These are phyloP conservation scores for Liasis olivaceus DNA, from an alignment of 2,797 vertebrate species.

Conservation along the genomic window DNA sequence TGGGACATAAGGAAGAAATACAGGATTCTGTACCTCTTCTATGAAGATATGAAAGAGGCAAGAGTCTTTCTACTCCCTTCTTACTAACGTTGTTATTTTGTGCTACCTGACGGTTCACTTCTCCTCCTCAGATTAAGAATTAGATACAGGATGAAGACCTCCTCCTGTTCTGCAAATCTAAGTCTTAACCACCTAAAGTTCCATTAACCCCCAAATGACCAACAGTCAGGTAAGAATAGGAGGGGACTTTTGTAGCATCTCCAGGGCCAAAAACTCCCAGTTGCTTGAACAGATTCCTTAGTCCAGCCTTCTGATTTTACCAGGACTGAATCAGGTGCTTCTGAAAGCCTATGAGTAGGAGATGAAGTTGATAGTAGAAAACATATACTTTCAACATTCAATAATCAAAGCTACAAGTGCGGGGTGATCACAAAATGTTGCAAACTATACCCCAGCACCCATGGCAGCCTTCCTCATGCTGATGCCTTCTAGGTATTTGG, in stretches of 20 bases:
- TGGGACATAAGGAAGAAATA: slow-evolving; percentile 56
- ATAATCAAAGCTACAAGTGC: not conserved
- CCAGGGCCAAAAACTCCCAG: not conserved
- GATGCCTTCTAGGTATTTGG: not conserved
- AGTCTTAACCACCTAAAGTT: not conserved
- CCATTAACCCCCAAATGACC: not conserved
- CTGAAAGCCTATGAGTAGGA: not conserved
- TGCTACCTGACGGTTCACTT: not conserved
- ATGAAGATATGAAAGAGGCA: slow-evolving; percentile 70
- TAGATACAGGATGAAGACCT: not conserved
- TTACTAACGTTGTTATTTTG: not conserved
- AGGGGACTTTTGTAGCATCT: not conserved
- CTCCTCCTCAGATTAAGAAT: not conserved
- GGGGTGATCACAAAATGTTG: not conserved
- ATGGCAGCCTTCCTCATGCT: not conserved
- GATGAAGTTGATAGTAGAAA: not conserved
- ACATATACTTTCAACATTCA: not conserved
- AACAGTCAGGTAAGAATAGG: too few species aligned
- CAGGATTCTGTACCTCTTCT: slow-evolving; percentile 70
- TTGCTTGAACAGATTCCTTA: not conserved
- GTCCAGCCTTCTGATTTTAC: not conserved
- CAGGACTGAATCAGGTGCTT: not conserved
- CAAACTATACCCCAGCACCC: not conserved
- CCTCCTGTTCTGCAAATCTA: not conserved
- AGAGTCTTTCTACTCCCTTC: not conserved